These are phyloP conservation scores for Polietes domitor DNA, from an alignment of 2,888 invertebrate species.

Conservation along the genomic window DNA sequence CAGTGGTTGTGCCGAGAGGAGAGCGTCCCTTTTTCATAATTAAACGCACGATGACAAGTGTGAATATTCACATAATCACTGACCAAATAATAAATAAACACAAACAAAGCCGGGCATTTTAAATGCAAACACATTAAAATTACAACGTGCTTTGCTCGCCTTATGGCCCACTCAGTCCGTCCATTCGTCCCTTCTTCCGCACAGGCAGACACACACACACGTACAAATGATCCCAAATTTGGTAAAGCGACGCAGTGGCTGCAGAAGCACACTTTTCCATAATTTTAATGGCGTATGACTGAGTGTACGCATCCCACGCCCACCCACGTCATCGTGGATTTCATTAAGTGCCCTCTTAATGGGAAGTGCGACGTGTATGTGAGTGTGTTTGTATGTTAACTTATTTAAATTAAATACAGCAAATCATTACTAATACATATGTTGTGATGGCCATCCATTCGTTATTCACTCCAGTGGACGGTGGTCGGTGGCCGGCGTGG, in stretches of 20 bases:
- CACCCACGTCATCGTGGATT: neutral
- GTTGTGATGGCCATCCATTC: neutral
- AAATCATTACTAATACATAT: constrained; percentile 24
- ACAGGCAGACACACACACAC: neutral
- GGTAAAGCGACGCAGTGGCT: neutral
- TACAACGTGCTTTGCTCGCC: constrained; percentile 24
- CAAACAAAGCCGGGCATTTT: constrained; percentile 23
- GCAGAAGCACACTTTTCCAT: constrained; percentile 12
- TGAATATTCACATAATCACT: constrained; percentile 59
- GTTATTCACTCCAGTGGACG: neutral
- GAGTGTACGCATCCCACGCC: neutral
- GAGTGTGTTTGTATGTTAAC: neutral
- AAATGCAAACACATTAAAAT: constrained; percentile 46
- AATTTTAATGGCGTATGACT: constrained; percentile 16
- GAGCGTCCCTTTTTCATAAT: neutral
- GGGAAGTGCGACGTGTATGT: neutral
- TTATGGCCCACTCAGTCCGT: neutral
- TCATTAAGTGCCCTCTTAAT: constrained; percentile 1
- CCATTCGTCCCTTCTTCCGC: neutral
- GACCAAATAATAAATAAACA: constrained; percentile 54
- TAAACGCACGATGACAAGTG: constrained; percentile 43
- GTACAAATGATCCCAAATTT: neutral
- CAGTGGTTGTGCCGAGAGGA: neutral
- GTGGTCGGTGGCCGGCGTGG: neutral
- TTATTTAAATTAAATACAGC: constrained; percentile 29